phyloP scores from a whole-genome alignment of 2,797 vertebrate species.

The Corythornis leucogaster region DNA sequence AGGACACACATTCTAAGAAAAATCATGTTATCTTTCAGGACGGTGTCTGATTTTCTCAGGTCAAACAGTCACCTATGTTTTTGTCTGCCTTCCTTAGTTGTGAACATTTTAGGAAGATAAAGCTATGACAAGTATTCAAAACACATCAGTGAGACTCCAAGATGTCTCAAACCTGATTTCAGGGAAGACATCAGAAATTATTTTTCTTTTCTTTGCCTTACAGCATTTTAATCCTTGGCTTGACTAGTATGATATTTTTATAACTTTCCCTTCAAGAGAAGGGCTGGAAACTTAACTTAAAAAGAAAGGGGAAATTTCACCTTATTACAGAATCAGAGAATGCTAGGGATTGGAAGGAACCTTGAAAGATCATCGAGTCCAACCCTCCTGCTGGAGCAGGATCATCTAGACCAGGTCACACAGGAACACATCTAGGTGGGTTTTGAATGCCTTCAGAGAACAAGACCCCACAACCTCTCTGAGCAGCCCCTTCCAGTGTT shows the following conservation, averaged over 20 bases:
- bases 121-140: conserved; percentile 37
- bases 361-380: too few relatives aligned
- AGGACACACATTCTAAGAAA: not conserved
- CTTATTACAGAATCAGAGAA: too few relatives aligned
- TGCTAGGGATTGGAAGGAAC: too few relatives aligned
- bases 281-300: not conserved
- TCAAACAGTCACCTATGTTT: not conserved
- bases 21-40: not conserved
- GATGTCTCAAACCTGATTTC: not conserved
- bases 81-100: not conserved
- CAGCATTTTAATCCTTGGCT: not conserved
- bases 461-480: too few relatives aligned
- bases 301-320: not conserved
- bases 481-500: too few relatives aligned
- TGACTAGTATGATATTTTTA: not conserved
- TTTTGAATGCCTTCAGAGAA: too few relatives aligned
- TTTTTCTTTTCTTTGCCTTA: not conserved
- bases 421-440: too few relatives aligned
- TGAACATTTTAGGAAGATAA: not conserved
- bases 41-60: not conserved
- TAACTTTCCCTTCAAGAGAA: not conserved
- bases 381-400: too few relatives aligned
- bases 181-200: not conserved
- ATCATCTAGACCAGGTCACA: too few relatives aligned
- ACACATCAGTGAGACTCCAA: not conserved